A percentile compares a stretch with the other conserved stretches of the same genome.
phyloP scores from a whole-genome alignment of 2,113 vertebrate species.

The Dicrurus megarhynchus region DNA sequence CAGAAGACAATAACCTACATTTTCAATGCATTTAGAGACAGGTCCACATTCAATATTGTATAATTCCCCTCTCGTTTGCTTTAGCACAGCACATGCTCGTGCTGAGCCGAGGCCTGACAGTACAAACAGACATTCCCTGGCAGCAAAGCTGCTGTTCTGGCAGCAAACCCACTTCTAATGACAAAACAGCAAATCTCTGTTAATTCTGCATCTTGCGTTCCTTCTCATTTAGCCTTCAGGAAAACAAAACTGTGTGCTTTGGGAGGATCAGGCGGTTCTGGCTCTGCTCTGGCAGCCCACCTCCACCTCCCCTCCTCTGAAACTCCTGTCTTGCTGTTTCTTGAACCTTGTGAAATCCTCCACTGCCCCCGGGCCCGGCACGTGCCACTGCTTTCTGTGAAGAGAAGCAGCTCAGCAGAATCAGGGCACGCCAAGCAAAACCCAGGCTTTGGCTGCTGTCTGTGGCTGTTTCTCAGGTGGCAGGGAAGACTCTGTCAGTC shows the following conservation, averaged over 20 bases:
- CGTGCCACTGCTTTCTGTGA: accelerated
- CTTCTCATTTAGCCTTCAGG: not conserved
- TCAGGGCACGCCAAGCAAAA: not conserved
- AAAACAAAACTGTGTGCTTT: not conserved
- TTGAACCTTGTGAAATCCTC: not conserved
- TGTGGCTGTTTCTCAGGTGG: not conserved
- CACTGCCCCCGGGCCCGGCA: not conserved
- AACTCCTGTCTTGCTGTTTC: not conserved
- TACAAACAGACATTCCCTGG: not conserved
- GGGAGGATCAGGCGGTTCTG: not conserved
- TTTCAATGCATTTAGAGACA: constrained; percentile 64
- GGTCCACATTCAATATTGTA: constrained; percentile 47
- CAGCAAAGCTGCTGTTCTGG: not conserved
- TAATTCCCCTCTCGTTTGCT: constrained; percentile 63
- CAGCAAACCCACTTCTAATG: not conserved
- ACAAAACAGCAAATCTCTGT: not conserved
- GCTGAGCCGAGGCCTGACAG: not conserved
- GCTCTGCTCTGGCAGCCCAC: not conserved
- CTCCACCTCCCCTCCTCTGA: not conserved
- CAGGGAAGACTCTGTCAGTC: not conserved
- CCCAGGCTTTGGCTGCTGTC: not conserved
- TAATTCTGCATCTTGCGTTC: not conserved
- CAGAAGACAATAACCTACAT: constrained; percentile 66
- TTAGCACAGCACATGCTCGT: not conserved
- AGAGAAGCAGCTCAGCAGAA: not conserved